A percentile compares a stretch with the other conserved stretches of the same genome.
Conservation (phyloP, 2,888 invertebrate species). For the Colostygia pectinataria region DNA sequence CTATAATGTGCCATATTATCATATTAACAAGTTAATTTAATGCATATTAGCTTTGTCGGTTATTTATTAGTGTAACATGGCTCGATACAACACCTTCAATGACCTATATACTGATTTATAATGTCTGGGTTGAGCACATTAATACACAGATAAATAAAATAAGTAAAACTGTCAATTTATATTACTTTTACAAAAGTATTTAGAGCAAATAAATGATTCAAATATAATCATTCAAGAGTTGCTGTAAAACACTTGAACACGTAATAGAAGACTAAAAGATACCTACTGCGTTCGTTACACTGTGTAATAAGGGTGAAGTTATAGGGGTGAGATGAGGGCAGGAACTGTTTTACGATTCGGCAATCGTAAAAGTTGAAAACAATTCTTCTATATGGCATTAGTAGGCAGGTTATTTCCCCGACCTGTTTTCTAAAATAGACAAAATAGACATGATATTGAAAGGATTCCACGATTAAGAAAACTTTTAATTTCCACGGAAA, state of each 20-base stretch:
- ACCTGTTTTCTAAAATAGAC: constrained; percentile 26
- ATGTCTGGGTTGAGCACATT: constrained; percentile 50
- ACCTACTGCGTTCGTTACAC: constrained; percentile 17
- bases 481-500: not conserved
- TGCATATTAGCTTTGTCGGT: constrained; percentile 28
- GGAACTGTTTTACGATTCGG: constrained; percentile 51
- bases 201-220: too few species aligned
- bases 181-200: too few species aligned
- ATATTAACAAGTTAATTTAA: constrained; percentile 43
- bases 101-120: constrained; percentile 63
- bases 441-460: constrained; percentile 5
- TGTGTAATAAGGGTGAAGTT: constrained; percentile 30
- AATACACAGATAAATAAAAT: too few species aligned
- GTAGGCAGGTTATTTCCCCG: constrained; percentile 24
- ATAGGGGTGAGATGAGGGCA: constrained; percentile 34
- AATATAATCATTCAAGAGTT: constrained; percentile 15
- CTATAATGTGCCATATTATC: constrained; percentile 39
- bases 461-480: not conserved
- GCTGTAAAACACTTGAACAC: constrained; percentile 19
- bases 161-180: too few species aligned
- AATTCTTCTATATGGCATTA: constrained; percentile 43
- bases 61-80: constrained; percentile 46
- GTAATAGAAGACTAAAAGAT: constrained; percentile 24
- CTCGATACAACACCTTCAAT: constrained; percentile 53
- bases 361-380: constrained; percentile 56